Base-by-base conservation (phyloP, 2,888 invertebrate genomes). In the Oxytorus armatus region DNA sequence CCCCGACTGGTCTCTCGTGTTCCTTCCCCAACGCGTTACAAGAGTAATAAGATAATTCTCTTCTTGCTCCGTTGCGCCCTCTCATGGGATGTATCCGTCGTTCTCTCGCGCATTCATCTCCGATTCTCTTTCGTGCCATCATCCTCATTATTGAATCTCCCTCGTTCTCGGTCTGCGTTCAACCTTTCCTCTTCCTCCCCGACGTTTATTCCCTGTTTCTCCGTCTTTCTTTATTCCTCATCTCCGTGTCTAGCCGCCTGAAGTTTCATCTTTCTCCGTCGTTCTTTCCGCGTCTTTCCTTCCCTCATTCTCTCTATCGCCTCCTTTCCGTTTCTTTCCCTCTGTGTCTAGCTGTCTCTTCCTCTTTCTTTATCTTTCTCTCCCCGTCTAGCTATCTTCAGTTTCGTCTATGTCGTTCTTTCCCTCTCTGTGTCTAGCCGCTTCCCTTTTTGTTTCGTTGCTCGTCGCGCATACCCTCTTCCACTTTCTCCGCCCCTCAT, bases 21-120 rank as follows among this genome's bases (percentile, higher is more conserved):
- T 63, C 42, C 65, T 75, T n/a, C n/a, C 18, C 76, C 47, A 51
- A 63, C 68, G 61, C 59, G 16, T 79, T 55, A 55, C 39, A 51
- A 66, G 14, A n/a, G n/a, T n/a, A n/a, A n/a, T 29, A 49, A 53
- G 55, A 72, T 76, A 77, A 69, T 61, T 23, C 11, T 36, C 18
- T 10, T 10, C 14, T 2, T 18, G n/a, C 42, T 25, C 53, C 36
- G 23, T 16, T 57, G 18, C 47, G 2, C 29, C 23, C 23, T 21
- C n/a, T 18, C 10, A 23, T 69, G 14, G 57, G 33, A 3, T 21
- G 77, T 72, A 44, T 47, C 49, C 36, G 36, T 1, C 53, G 10
- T 57, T 47, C 61, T n/a, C n/a, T n/a, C 16, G 10, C 44, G 39
- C 65, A n/a, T 55, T 51, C 51, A 55, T n/a, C 18, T 16, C 49